These are phyloP conservation scores for Ypsolopha sequella DNA, from an alignment of 2,888 invertebrate species.

Conservation along the genomic window DNA sequence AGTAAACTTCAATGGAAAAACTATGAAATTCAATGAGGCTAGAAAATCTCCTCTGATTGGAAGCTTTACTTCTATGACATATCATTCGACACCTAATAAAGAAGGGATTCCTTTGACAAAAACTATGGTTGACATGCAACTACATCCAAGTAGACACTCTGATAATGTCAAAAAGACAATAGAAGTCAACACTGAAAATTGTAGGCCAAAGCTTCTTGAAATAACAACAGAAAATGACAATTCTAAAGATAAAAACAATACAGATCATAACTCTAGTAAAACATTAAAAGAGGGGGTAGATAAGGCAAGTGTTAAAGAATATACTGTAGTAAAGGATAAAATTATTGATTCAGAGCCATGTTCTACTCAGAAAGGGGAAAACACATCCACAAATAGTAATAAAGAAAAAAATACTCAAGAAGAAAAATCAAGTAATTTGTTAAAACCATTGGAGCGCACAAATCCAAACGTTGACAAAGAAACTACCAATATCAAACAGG, in stretches of 20 bases:
- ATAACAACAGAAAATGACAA: conserved; percentile 11
- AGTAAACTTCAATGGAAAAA: conserved; percentile 44
- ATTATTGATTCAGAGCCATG: too few relatives aligned
- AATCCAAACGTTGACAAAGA: too few relatives aligned
- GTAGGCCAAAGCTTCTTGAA: conserved; percentile 32
- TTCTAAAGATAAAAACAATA: conserved; percentile 6
- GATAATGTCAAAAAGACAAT: conserved; percentile 59
- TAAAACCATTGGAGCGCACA: too few relatives aligned
- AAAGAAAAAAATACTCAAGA: too few relatives aligned
- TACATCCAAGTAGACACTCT: conserved; percentile 54
- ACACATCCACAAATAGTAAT: too few relatives aligned
- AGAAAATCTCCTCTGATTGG: conserved; percentile 54
- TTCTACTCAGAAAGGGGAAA: too few relatives aligned
- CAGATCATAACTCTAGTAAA: conserved; percentile 6
- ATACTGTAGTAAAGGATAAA: too few relatives aligned
- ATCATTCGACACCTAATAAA: conserved; percentile 60
- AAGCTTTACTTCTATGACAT: conserved; percentile 52
- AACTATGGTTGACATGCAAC: conserved; percentile 56
- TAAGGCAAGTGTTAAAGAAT: too few relatives aligned
- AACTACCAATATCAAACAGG: too few relatives aligned
- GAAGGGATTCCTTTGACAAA: conserved; percentile 58
- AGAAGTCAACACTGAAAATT: conserved; percentile 53
- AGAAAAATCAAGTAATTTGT: too few relatives aligned
- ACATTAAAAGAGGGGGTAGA: not conserved
- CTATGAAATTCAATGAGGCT: conserved; percentile 50